These are phyloP conservation scores for Euschistus heros DNA, from an alignment of 1,140 invertebrate species.

Conservation along the genomic window DNA sequence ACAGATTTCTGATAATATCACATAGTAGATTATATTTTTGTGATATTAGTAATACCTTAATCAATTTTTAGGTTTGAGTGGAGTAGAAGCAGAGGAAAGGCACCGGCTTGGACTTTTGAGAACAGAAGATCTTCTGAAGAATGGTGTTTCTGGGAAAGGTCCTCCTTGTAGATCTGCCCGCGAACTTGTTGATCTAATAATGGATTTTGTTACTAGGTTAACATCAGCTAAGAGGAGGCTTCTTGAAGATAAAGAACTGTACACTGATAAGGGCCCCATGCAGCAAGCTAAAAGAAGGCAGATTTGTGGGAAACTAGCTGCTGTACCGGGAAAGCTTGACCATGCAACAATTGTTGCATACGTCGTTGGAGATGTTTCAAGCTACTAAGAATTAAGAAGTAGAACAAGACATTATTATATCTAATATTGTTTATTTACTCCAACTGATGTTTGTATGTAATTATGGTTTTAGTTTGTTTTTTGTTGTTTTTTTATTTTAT, in stretches of 20 bases:
- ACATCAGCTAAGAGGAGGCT: constrained; percentile 67
- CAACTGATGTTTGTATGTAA: too few relatives aligned
- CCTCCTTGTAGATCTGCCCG: constrained; percentile 43
- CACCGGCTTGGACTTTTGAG: constrained; percentile 68
- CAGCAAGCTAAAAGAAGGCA: constrained; percentile 55
- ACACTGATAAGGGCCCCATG: constrained; percentile 47
- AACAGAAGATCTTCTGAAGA: constrained; percentile 66
- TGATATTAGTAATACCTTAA: neutral
- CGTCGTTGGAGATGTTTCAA: constrained; percentile 45
- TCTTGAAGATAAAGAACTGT: constrained; percentile 70
- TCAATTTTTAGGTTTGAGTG: constrained; percentile 44
- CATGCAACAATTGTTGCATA: constrained; percentile 81
- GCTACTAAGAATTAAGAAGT: neutral
- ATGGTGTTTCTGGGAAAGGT: constrained; percentile 56
- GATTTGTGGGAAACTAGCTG: constrained; percentile 57
- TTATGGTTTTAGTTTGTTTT: too few relatives aligned
- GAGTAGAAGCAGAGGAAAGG: constrained; percentile 67
- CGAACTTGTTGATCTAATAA: constrained; percentile 58
- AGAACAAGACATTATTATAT: neutral
- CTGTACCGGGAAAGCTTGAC: constrained; percentile 85
- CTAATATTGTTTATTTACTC: too few relatives aligned
- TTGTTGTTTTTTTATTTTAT: too few relatives aligned
- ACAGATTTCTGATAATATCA: neutral
- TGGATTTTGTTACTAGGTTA: constrained; percentile 65
- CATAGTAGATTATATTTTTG: neutral